Base-by-base conservation (phyloP, 2,113 vertebrate species). In the Condylura cristata region DNA sequence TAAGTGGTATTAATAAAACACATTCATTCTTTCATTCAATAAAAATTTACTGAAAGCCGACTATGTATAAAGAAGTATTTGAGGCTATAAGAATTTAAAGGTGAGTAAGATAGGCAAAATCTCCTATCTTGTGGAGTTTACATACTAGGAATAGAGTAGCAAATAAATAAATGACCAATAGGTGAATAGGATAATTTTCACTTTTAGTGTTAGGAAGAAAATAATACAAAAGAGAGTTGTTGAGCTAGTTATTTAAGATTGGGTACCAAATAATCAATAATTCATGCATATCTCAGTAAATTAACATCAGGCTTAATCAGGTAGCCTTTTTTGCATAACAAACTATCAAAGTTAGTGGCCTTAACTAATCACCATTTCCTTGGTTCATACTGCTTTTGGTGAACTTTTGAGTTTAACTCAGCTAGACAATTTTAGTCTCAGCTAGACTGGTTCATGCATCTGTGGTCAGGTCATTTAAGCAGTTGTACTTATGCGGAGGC, bases 261-360 rank as follows among this genome's bases (percentile, higher is more conserved):
- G 51, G 7, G 6, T 76, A 56, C 60, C 41, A 85, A n/a, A 16
- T 76, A 68, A 66, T 41, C 60, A 93, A 84, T 65, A 93, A 94
- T 46, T 16, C 20, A 80, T 39, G 44, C 22, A 70, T 93, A 71
- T 88, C 44, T 94, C 84, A 84, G 66, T 41, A 95, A 95, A 94
- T 61, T 71, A 26, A 86, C 28, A 53, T 30, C 39, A 12, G 14
- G 28, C 39, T 89, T 86, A 83, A 91, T 86, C n/a, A 24, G 41
- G 13, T 37, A 14, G 34, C n/a, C 37, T 37, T 81, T 92, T 86
- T 89, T 11, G 28, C 37, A 72, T 78, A 85, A 80, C 9, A 83
- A 84, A 70, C 22, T 22, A 48, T 12, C 63, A 92, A 86, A 91
- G 14, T 83, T 79, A 74, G 58, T 30, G 28, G 22, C 51, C 79